Percentiles rank a stretch among this genome's conserved stretches.
phyloP scores from a whole-genome alignment of 2,797 vertebrate genomes.

The Geotrypetes seraphini region DNA sequence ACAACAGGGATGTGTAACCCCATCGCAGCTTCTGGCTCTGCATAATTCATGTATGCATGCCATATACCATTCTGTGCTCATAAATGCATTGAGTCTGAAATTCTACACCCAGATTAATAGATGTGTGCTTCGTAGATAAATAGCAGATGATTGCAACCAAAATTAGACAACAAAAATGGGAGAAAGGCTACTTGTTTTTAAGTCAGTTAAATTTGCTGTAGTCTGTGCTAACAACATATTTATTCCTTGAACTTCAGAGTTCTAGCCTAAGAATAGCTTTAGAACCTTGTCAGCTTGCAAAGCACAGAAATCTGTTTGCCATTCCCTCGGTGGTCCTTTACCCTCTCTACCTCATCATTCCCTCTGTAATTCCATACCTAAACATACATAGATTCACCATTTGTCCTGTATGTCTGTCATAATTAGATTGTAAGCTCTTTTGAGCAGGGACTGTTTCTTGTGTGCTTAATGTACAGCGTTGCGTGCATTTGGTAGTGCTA shows the following conservation, averaged over 20 bases:
- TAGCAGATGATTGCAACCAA: too few species aligned
- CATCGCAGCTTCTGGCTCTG: conserved; percentile 22
- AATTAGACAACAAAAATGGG: conserved; percentile 3
- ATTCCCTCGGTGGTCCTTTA: too few species aligned
- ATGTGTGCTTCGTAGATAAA: conserved; percentile 32
- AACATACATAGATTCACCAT: too few species aligned
- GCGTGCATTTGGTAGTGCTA: too few species aligned
- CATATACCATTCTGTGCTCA: conserved; percentile 43
- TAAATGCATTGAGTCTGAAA: conserved; percentile 55
- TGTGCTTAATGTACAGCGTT: too few species aligned
- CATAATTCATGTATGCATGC: conserved; percentile 66
- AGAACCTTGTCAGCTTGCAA: too few species aligned
- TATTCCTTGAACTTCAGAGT: conserved; percentile 7
- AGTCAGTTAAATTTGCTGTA: background rate
- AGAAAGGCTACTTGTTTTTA: conserved; percentile 3
- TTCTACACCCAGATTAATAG: conserved; percentile 39
- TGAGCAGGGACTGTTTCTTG: too few species aligned
- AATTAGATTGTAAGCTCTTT: too few species aligned
- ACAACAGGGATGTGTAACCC: conserved; percentile 43
- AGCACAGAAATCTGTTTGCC: too few species aligned
- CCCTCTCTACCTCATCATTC: too few species aligned
- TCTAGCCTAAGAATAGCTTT: conserved; percentile 6
- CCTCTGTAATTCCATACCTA: too few species aligned
- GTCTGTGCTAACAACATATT: conserved; percentile 9
- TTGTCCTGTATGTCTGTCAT: too few species aligned